Base-by-base conservation (phyloP, 2,797 vertebrate species). In the Falco naumanni region DNA sequence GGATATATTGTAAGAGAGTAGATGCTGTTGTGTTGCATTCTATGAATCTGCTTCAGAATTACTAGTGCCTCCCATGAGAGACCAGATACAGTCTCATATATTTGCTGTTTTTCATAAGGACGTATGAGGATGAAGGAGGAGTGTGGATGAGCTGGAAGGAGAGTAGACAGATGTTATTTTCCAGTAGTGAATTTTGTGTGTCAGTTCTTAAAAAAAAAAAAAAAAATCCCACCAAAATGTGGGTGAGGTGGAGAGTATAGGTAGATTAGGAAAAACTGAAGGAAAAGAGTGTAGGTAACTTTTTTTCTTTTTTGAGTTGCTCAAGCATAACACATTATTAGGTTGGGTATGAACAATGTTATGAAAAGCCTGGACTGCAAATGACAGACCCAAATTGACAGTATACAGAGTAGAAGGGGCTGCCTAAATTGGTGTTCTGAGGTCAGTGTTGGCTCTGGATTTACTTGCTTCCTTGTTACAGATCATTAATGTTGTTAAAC, bases 401-500 rank as follows among this genome's bases (percentile, higher is more conserved):
- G 50, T 71, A 57, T 87, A 89, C 75, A 87, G 93, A 96, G 66
- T 77, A 80, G 83, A 76, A 84, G 37, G 16, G 33, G 60, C 43
- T 77, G 17, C 71, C 75, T 94, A 77, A 96, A 92, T 90, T 71
- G 64, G 71, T 95, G 75, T 95, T 96, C 87, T 0, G 4, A 93
- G 93, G 92, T 87, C 68, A 84, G 31, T 51, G 75, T 68, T 95
- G 93, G 71, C 60, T 94, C 95, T 96, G 90, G 91, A 82, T 87
- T 94, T 96, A 63, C 85, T 95, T 95, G 93, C 90, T 94, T 92
- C 94, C 94, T 96, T 92, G 75, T 95, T 95, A 95, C n/a, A 57
- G 83, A 45, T 79, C 90, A 77, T 96, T 94, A 93, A 94, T 84
- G 92, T 83, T 74, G 71, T 94, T 96, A 80, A 95, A 94, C 68